These are phyloP conservation scores for Odontocerum albicorne DNA, from an alignment of 2,888 invertebrate genomes.

Conservation along the genomic window DNA sequence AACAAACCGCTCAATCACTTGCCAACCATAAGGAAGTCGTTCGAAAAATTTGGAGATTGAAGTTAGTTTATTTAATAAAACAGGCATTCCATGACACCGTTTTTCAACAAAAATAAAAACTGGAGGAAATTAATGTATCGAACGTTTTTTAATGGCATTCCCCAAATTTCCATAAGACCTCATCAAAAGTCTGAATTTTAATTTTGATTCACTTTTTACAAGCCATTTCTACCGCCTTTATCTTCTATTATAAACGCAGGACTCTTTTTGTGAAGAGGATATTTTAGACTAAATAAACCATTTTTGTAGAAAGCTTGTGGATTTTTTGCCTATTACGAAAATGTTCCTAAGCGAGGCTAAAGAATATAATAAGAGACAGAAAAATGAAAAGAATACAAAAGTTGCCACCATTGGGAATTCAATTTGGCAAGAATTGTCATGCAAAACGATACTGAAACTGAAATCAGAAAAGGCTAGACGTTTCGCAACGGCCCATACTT, in stretches of 20 bases:
- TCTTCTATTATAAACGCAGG: neutral
- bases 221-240: neutral
- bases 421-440: slow-evolving; percentile 23
- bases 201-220: neutral
- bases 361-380: neutral
- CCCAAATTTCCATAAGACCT: slow-evolving; percentile 8
- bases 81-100: too few relatives aligned
- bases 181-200: slow-evolving; percentile 1
- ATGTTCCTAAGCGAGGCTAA: slow-evolving; percentile 1
- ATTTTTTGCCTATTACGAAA: neutral
- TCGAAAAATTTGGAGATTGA: too few relatives aligned
- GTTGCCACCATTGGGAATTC: slow-evolving; percentile 9
- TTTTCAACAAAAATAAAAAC: too few relatives aligned
- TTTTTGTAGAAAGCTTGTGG: neutral
- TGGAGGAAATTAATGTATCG: too few relatives aligned
- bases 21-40: too few relatives aligned
- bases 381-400: slow-evolving; percentile 5
- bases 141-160: too few relatives aligned
- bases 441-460: slow-evolving; percentile 18
- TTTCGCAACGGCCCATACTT: too few relatives aligned
- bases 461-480: slow-evolving; percentile 2
- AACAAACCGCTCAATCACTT: too few relatives aligned
- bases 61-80: too few relatives aligned
- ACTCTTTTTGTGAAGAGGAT: neutral
- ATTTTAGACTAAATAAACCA: slow-evolving; percentile 11